Conservation (phyloP, 2,888 invertebrate genomes). For the Strigamia crassipes region DNA sequence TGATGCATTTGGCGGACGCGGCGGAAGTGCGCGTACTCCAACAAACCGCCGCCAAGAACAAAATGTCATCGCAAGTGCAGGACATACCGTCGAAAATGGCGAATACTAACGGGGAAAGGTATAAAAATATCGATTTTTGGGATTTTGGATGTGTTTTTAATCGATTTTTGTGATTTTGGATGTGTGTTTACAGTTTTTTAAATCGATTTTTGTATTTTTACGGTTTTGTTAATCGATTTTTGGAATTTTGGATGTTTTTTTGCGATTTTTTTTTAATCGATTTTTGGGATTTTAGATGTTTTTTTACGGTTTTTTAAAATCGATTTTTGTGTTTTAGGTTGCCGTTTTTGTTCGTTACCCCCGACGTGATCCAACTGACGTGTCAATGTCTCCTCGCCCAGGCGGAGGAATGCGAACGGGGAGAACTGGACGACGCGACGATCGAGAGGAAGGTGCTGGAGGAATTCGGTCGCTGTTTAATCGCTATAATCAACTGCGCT, state of each 20-base stretch:
- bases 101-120: conserved; percentile 58
- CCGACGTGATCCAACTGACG: conserved; percentile 94
- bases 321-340: conserved; percentile 60
- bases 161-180: conserved; percentile 57
- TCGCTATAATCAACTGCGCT: conserved; percentile 84
- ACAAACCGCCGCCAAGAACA: conserved; percentile 61
- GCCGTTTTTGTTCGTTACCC: conserved; percentile 89
- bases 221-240: too few relatives aligned
- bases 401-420: conserved; percentile 76
- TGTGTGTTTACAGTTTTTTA: conserved; percentile 55
- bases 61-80: conserved; percentile 59
- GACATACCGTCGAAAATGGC: conserved; percentile 57
- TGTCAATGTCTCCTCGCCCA: conserved; percentile 94
- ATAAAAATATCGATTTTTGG: too few relatives aligned
- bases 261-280: too few relatives aligned
- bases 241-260: too few relatives aligned
- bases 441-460: conserved; percentile 79
- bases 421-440: conserved; percentile 67
- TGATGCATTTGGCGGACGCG: conserved; percentile 64
- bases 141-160: not conserved
- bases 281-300: too few relatives aligned
- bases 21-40: conserved; percentile 64
- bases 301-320: too few relatives aligned
- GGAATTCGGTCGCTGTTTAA: conserved; percentile 92
- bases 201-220: not conserved